These are phyloP conservation scores for Plumapathes pennacea DNA, from an alignment of 92 coral and sea anemone genomes.

Conservation along the genomic window DNA sequence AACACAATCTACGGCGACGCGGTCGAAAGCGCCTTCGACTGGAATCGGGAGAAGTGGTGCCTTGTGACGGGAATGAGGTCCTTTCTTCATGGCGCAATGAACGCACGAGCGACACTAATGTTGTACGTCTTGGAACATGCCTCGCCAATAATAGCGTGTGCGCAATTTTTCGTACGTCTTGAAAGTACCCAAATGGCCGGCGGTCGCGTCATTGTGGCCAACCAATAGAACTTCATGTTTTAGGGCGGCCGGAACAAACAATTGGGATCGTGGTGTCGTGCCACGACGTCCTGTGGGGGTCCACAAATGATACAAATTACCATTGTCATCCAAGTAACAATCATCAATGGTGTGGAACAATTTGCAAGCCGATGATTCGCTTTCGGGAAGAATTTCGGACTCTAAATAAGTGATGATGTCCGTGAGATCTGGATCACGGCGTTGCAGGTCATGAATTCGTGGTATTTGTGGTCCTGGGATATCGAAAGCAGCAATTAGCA, in stretches of 20 bases:
- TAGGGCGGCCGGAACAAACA: conserved; percentile 37
- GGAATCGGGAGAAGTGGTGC: conserved; percentile 43
- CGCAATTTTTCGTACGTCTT: conserved; percentile 66
- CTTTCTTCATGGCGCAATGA: conserved; percentile 43
- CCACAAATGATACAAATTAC: conserved; percentile 40
- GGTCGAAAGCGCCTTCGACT: conserved; percentile 26
- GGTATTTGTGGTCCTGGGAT: conserved; percentile 9
- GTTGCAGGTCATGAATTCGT: conserved; percentile 26
- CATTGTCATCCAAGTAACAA: conserved; percentile 37
- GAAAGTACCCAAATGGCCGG: conserved; percentile 40
- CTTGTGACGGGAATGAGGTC: not conserved
- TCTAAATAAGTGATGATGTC: conserved; percentile 38
- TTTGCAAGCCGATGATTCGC: conserved; percentile 3
- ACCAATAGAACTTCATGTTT: conserved; percentile 39
- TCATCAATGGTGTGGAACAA: conserved; percentile 29
- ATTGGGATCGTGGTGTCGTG: conserved; percentile 7
- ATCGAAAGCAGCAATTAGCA: not conserved
- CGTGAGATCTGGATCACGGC: conserved; percentile 27
- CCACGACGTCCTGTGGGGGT: conserved; percentile 4
- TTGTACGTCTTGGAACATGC: conserved; percentile 43
- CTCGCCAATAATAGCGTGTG: conserved; percentile 40
- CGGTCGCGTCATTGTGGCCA: conserved; percentile 47
- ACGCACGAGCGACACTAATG: conserved; percentile 36
- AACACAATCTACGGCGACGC: conserved; percentile 9
- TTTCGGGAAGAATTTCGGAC: conserved; percentile 15